Conservation (phyloP, 2,113 vertebrate genomes). For the Melierax canorus region DNA sequence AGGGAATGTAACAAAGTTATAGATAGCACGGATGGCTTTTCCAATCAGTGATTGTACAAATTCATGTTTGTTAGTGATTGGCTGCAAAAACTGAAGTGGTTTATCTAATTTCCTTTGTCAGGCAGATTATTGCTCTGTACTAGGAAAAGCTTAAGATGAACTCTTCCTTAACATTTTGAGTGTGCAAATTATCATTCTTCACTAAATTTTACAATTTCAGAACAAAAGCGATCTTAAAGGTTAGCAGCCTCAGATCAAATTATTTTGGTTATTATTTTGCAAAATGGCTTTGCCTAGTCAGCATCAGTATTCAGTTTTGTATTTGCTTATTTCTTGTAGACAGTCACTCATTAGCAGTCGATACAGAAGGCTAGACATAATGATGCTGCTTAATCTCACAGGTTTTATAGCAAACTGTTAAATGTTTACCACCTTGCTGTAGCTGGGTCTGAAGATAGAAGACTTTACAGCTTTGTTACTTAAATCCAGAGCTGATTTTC, state of each 20-base stretch:
- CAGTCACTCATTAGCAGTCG: not conserved
- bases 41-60: not conserved
- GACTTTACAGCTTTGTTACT: not conserved
- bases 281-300: not conserved
- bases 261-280: not conserved
- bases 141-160: not conserved
- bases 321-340: not conserved
- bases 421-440: not conserved
- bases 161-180: not conserved
- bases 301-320: not conserved
- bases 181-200: not conserved
- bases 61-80: not conserved
- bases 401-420: not conserved
- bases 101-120: not conserved
- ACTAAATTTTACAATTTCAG: not conserved
- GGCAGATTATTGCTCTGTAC: not conserved
- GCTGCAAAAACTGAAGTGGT: not conserved
- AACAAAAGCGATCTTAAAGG: not conserved
- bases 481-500: not conserved
- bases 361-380: not conserved
- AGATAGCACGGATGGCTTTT: not conserved
- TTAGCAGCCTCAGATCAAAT: not conserved
- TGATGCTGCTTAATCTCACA: not conserved
- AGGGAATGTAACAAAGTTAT: not conserved
- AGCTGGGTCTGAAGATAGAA: not conserved